Evolutionary conservation across 2,888 invertebrate species (phyloP).

Genomic region (Euzetes globulus): DNA sequence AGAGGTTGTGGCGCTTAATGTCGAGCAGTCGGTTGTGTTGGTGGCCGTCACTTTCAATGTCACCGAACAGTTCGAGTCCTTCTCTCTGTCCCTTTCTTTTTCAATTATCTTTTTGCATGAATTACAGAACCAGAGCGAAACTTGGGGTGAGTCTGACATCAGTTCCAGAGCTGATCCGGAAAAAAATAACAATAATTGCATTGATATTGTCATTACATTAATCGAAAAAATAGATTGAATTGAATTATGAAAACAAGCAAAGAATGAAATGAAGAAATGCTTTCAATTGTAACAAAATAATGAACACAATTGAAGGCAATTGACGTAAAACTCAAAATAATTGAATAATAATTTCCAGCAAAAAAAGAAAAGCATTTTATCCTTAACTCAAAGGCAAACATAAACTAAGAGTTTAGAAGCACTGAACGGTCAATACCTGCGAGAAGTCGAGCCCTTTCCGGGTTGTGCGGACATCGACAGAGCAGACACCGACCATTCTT

Average conservation of each 20-base stretch:
- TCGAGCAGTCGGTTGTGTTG: constrained; percentile 20
- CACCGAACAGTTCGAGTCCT: constrained; percentile 14
- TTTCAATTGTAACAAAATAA: too few relatives aligned
- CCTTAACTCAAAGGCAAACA: too few relatives aligned
- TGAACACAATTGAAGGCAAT: neutral
- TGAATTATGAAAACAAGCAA: neutral
- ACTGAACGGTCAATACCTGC: neutral
- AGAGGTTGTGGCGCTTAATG: constrained; percentile 21
- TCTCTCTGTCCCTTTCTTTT: constrained; percentile 17
- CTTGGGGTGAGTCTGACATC: constrained; percentile 10
- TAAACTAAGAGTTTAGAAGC: neutral
- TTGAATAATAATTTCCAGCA: neutral
- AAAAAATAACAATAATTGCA: neutral
- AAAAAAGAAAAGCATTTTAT: neutral
- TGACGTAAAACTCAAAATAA: neutral
- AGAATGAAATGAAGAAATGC: neutral
- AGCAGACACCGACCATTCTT: constrained; percentile 9
- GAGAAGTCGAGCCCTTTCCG: constrained; percentile 21
- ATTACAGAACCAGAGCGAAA: constrained; percentile 23
- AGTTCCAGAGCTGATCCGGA: neutral
- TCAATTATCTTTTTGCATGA: constrained; percentile 24
- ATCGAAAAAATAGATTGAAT: too few relatives aligned
- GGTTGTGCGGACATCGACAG: constrained; percentile 18
- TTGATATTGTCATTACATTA: neutral
- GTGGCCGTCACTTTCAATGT: constrained; percentile 26